phyloP scores from a whole-genome alignment of 92 coral and sea anemone genomes.

The Diadumene lineata region DNA sequence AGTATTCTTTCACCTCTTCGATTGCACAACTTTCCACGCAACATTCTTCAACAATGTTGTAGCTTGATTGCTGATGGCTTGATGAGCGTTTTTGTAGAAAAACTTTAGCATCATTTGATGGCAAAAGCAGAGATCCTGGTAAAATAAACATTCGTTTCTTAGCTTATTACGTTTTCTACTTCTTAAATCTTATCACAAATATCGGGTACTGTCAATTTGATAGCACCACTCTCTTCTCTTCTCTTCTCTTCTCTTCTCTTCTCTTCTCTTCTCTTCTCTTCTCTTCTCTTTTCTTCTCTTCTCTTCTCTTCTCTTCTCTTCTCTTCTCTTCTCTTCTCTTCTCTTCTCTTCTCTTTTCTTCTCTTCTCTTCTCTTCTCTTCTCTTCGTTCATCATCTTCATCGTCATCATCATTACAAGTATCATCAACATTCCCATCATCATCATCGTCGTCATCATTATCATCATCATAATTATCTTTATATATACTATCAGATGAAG shows the following conservation, averaged over 20 bases:
- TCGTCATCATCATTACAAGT: background rate
- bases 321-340: conserved; percentile 1
- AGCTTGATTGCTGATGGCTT: no score
- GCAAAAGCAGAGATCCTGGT: conserved; percentile 27
- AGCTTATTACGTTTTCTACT: no score
- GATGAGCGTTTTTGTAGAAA: background rate
- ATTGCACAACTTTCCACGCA: conserved; percentile 37
- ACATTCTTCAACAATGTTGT: conserved; percentile 49
- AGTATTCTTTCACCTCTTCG: conserved; percentile 44
- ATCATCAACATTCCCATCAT: background rate
- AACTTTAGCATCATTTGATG: conserved; percentile 4
- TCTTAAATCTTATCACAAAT: background rate
- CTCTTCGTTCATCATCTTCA: background rate
- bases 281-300: no score
- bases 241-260: no score
- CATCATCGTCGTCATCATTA: background rate
- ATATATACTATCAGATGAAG: background rate
- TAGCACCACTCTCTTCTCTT: background rate
- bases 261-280: no score
- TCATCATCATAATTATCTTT: background rate
- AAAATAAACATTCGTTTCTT: background rate
- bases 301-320: conserved; percentile 7
- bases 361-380: background rate
- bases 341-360: background rate
- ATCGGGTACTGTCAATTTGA: background rate